Conservation (phyloP, 2,113 vertebrate genomes). For the Pristiophorus japonicus region DNA sequence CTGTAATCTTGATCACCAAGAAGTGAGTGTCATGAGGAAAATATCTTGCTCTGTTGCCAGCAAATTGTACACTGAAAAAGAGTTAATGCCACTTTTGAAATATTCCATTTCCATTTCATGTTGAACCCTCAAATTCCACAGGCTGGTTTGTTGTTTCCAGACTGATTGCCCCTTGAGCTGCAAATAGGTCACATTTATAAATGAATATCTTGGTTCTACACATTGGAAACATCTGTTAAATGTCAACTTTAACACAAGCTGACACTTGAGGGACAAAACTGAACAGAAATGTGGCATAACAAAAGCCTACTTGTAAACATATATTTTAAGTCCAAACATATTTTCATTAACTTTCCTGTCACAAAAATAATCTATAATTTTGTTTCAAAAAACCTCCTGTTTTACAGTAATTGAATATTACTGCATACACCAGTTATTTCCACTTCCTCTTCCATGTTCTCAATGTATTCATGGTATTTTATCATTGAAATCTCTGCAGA, state of each 20-base stretch:
- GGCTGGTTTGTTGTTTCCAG: background rate
- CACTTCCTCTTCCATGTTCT: background rate
- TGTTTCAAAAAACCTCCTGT: background rate
- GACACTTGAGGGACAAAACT: background rate
- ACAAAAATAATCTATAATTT: background rate
- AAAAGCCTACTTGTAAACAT: background rate
- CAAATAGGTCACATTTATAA: background rate
- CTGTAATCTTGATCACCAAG: no score
- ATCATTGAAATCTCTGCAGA: background rate
- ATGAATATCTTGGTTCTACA: background rate
- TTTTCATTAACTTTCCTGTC: background rate
- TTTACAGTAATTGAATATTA: background rate
- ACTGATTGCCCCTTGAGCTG: background rate
- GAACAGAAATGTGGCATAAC: background rate
- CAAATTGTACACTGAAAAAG: no score
- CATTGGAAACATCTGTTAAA: background rate
- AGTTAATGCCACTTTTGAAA: no score
- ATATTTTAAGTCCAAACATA: background rate
- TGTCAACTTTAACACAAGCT: background rate
- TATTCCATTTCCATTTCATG: background rate
- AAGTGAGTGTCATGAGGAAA: no score
- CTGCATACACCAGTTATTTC: background rate
- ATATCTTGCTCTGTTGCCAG: no score
- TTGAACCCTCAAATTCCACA: background rate
- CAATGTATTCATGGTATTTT: background rate